phyloP scores from a whole-genome alignment of 2,113 vertebrate species.

The Ictalurus furcatus region DNA sequence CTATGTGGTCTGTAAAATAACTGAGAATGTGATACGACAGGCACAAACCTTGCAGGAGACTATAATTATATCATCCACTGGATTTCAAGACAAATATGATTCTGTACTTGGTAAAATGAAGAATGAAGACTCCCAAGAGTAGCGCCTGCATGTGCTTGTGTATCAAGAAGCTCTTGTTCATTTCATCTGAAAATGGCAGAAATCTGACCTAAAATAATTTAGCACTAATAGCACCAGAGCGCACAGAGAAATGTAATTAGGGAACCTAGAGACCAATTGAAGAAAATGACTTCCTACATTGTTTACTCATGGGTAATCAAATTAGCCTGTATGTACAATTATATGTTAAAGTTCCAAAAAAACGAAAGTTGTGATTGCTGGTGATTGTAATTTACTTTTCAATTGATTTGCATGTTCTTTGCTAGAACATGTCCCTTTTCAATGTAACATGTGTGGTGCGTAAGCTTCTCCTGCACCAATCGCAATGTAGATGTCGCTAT shows the following conservation, averaged over 20 bases:
- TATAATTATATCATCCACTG: constrained; percentile 2
- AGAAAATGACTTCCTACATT: background rate
- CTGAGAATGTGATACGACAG: background rate
- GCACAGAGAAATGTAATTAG: constrained; percentile 5
- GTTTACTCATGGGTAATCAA: background rate
- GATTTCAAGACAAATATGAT: background rate
- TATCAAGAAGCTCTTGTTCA: background rate
- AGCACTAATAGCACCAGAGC: background rate
- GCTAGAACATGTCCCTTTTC: background rate
- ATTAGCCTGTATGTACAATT: background rate
- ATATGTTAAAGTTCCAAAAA: background rate
- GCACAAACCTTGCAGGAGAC: background rate
- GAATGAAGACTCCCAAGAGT: background rate
- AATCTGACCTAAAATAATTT: background rate
- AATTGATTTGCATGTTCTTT: background rate
- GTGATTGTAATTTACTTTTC: background rate
- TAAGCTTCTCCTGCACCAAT: background rate
- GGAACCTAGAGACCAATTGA: background rate
- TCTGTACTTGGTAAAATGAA: background rate
- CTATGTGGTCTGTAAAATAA: background rate
- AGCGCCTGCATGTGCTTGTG: background rate
- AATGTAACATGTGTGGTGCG: background rate
- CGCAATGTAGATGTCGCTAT: background rate
- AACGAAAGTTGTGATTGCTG: background rate
- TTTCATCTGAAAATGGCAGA: background rate